Conservation (phyloP, 2,113 vertebrate species). For the Odocoileus hemionus region DNA sequence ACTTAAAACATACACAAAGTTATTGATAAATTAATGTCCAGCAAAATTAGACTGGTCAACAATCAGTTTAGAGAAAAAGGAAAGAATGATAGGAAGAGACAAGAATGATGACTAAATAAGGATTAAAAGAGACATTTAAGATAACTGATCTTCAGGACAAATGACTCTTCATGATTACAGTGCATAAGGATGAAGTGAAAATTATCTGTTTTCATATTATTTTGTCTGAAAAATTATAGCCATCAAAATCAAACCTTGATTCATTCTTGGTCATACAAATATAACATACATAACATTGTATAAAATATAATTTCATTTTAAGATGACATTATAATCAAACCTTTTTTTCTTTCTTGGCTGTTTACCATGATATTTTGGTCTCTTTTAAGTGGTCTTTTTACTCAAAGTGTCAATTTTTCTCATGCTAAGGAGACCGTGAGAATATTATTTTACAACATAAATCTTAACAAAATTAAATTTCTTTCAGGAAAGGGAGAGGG, state of each 20-base stretch:
- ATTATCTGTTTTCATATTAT: not conserved
- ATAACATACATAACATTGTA: not conserved
- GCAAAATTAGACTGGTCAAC: not conserved
- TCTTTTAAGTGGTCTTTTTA: not conserved
- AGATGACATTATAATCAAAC: not conserved
- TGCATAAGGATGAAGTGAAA: not conserved
- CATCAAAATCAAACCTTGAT: not conserved
- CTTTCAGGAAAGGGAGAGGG: not conserved
- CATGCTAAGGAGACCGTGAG: not conserved
- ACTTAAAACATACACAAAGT: not conserved
- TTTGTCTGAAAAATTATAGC: constrained; percentile 10
- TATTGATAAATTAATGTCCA: not conserved
- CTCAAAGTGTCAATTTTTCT: not conserved
- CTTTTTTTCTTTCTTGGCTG: not conserved
- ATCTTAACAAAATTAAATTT: not conserved
- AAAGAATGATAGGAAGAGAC: not conserved
- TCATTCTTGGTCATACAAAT: not conserved
- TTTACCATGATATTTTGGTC: not conserved
- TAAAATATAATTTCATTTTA: not conserved
- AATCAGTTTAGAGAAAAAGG: not conserved
- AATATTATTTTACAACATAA: not conserved
- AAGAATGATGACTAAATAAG: not conserved
- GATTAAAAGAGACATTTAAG: not conserved
- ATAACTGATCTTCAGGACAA: not conserved
- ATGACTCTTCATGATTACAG: not conserved